Evolutionary conservation across 2,888 invertebrate species (phyloP), one percentile per base, ranked within the genome.

Genomic region (Hypercompe scribonia): DNA sequence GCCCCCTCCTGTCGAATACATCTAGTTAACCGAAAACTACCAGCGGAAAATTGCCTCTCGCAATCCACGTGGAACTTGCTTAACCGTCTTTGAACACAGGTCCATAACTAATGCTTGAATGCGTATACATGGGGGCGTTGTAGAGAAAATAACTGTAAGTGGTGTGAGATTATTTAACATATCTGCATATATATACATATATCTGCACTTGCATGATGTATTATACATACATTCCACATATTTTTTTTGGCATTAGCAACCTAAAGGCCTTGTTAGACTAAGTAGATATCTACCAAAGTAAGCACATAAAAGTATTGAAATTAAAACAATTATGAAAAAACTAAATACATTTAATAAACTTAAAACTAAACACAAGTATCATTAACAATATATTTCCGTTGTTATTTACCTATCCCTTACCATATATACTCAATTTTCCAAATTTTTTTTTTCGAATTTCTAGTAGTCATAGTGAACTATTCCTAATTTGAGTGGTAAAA

Each of bases 11-110:
- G 18, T 31, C 61, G 31, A 31, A 31, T 61, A 61, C 61, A 61
- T 61, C 61, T 31, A 61, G 61, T 61, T 61, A 61, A 61, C 61
- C 61, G 15, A 61, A 28, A 61, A 31, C 61, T 61, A 61, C 61
- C 18, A 61, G 61, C 61, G 61, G 61, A 61, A 61, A 61, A 61
- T 61, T 61, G 31, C 61, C 61, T 61, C 31, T 61, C 61, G 61
- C 8, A 61, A 31, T 61, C 61, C 61, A 61, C 61, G 61, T 31
- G 18, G 61, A 61, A 61, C 31, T 31, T 31, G 61, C 61, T 61
- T 61, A 61, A 61, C 61, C 18, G 61, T 31, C 61, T 31, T 61
- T 31, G 31, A 61, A 61, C 31, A 61, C 54, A 61, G 31, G 31
- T 61, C 58, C 58, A 58, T 58, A 58, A 58, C 58, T 58, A 58